Evolutionary conservation across 37 sponge, comb jelly and placozoan species (phyloP), one percentile per base, ranked within the genome.

Genomic region (Axinella damicornis): DNA sequence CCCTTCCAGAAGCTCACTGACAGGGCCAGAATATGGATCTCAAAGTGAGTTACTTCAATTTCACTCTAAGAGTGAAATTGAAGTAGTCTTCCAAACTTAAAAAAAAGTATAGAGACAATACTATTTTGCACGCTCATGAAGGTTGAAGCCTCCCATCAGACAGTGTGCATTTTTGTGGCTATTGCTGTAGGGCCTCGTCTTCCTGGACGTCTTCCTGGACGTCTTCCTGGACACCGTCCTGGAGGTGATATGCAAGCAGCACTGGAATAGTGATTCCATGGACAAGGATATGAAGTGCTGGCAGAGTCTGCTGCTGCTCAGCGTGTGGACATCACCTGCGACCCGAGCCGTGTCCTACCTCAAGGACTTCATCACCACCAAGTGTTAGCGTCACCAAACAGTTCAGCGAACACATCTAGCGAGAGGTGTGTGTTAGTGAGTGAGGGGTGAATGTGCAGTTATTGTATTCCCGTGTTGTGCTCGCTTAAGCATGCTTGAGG

Each of bases 291-390:
- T 87, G 56, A 73, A 72, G 66, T 33, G 55, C 19, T 87, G 88
- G 88, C 28, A 74, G 35, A 32, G n/a, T 31, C 33, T 87, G 74
- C 61, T 87, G 30, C 63, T 87, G 27, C n/a, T n/a, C 25, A n/a
- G 16, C 11, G 69, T 20, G 75, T 87, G 22, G 75, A 87, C 40
- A 72, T 75, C 36, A 46, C 75, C 69, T 35, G 37, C 28, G 88
- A 74, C 14, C n/a, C 46, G 37, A 2, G 81, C 81, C 14, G 81
- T 62, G 52, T 67, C 82, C 21, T 75, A 76, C 54, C 75, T 87
- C 76, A 87, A 87, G 69, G 88, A 79, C 20, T 73, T 87, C 65
- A 57, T 87, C 39, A 58, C 54, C 24, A 32, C 59, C 32, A 80
- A 65, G 55, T 22, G 70, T 32, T 30, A 40, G 73, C 31, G 69